Percentiles rank a stretch among this genome's conserved stretches.
phyloP scores from a whole-genome alignment of 1,140 invertebrate genomes.

The Drosophila erecta region DNA sequence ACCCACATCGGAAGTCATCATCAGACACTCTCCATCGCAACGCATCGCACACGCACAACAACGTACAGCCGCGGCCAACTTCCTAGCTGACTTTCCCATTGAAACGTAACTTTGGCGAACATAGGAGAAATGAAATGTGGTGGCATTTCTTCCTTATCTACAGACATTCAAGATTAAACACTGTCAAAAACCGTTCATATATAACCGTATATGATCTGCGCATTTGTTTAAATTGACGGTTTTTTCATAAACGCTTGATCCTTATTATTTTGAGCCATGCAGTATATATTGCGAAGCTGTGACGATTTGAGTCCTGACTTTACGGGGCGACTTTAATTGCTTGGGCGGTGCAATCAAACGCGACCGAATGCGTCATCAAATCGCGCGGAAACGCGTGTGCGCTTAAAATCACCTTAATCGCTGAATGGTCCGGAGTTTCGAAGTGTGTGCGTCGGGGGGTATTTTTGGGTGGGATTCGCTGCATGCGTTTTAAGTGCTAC shows the following conservation, averaged over 20 bases:
- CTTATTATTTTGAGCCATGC: no score
- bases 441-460: not conserved
- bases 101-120: no score
- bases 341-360: slow-evolving; percentile 64
- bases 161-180: no score
- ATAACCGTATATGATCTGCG: no score
- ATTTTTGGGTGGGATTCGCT: not conserved
- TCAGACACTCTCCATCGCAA: slow-evolving; percentile 8
- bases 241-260: no score
- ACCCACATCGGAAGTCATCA: slow-evolving; percentile 47
- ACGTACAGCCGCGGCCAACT: not conserved
- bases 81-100: not conserved
- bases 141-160: no score
- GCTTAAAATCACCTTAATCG: slow-evolving; percentile 64
- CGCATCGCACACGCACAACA: slow-evolving; percentile 3
- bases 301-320: slow-evolving; percentile 44
- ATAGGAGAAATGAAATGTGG: no score
- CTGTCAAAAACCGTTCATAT: no score
- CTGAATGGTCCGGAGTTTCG: not conserved
- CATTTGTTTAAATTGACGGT: no score
- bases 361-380: slow-evolving; percentile 73
- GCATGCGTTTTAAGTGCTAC: slow-evolving; percentile 61
- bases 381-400: slow-evolving; percentile 66
- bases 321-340: slow-evolving; percentile 73
- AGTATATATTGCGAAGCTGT: not conserved